These are phyloP conservation scores for Bubo blakistoni DNA, from an alignment of 2,113 vertebrate genomes.

Conservation along the genomic window DNA sequence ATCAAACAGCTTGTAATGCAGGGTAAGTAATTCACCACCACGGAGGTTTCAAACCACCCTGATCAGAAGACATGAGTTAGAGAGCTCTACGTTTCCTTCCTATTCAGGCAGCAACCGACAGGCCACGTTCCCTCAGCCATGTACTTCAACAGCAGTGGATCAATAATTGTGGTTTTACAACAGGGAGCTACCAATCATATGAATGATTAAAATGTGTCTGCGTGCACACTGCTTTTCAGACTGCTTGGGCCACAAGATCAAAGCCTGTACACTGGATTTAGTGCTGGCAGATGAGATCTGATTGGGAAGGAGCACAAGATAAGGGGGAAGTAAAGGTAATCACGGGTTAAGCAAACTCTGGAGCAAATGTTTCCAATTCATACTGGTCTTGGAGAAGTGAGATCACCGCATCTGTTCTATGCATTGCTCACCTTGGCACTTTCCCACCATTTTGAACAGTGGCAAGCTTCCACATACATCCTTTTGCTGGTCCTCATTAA, in stretches of 20 bases:
- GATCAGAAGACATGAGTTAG: slow-evolving; percentile 47
- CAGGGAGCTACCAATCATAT: slow-evolving; percentile 63
- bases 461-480: slow-evolving; percentile 13
- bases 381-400: neutral
- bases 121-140: slow-evolving; percentile 50
- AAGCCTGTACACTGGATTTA: slow-evolving; percentile 24
- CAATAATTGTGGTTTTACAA: slow-evolving; percentile 73
- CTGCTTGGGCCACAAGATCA: slow-evolving; percentile 34
- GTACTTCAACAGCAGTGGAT: slow-evolving; percentile 64
- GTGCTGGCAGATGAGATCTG: neutral
- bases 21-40: slow-evolving; percentile 32
- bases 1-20: slow-evolving; percentile 36
- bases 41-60: slow-evolving; percentile 27
- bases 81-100: slow-evolving; percentile 54
- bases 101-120: slow-evolving; percentile 46
- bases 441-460: neutral
- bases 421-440: slow-evolving; percentile 7
- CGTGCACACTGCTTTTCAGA: slow-evolving; percentile 39
- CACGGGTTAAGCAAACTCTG: neutral
- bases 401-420: neutral
- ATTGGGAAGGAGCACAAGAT: neutral
- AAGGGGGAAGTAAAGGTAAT: neutral
- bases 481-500: slow-evolving; percentile 44
- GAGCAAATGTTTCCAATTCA: neutral
- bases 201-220: slow-evolving; percentile 67